phyloP scores from a whole-genome alignment of 2,797 vertebrate species.

The Pelodytes ibericus region DNA sequence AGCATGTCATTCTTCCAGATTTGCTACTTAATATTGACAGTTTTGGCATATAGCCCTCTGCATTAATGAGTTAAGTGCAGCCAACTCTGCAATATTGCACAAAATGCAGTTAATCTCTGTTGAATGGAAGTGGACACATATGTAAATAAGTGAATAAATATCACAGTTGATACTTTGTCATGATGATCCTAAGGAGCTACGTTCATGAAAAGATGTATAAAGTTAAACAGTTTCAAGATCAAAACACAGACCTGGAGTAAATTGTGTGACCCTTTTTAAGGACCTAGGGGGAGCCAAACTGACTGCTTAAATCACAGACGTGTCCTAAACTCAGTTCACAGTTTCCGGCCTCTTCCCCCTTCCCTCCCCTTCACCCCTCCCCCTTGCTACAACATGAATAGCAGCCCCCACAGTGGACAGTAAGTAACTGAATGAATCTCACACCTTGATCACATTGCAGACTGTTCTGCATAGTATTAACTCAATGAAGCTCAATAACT shows the following conservation, averaged over 20 bases:
- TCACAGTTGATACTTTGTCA: too few species aligned
- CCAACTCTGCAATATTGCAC: too few species aligned
- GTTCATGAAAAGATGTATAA: too few species aligned
- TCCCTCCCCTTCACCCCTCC: not conserved
- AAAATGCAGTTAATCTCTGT: too few species aligned
- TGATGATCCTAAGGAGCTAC: too few species aligned
- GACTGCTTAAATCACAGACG: not conserved
- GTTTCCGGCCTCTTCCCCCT: not conserved
- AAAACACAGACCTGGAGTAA: not conserved
- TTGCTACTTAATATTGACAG: too few species aligned
- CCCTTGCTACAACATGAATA: not conserved
- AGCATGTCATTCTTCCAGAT: too few species aligned
- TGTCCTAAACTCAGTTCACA: not conserved
- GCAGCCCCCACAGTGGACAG: not conserved
- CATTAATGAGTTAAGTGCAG: too few species aligned
- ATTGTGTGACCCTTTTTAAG: not conserved
- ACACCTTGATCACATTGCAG: not conserved
- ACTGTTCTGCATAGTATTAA: not conserved
- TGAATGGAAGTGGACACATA: too few species aligned
- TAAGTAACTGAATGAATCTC: not conserved
- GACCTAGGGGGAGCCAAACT: not conserved
- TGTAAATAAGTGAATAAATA: too few species aligned
- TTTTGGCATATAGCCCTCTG: too few species aligned
- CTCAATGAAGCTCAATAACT: not conserved
- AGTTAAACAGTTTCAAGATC: too few species aligned